These are phyloP conservation scores for Aculops lycopersici DNA, from an alignment of 1,140 invertebrate species.

Conservation along the genomic window DNA sequence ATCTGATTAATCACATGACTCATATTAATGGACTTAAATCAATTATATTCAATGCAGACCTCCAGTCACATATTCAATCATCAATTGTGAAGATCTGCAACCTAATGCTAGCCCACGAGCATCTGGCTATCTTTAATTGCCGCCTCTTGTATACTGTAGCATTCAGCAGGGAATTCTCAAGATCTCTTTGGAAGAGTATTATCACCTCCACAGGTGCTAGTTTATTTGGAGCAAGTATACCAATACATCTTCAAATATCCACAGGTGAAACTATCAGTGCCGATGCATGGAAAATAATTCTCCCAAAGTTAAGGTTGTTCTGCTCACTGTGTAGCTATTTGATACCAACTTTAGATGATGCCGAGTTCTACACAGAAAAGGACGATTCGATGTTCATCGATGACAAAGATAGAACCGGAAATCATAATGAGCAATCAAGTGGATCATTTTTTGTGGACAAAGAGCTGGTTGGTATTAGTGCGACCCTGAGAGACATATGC, in stretches of 20 bases:
- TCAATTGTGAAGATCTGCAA: neutral
- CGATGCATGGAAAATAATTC: slow-evolving; percentile 31
- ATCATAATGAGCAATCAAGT: no score
- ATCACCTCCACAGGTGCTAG: slow-evolving; percentile 20
- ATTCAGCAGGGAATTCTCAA: slow-evolving; percentile 45
- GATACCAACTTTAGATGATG: slow-evolving; percentile 51
- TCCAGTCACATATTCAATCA: no score
- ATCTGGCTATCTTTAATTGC: slow-evolving; percentile 11
- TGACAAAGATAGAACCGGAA: no score
- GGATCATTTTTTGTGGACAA: no score
- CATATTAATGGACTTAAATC: no score
- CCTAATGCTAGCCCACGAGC: neutral
- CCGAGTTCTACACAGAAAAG: slow-evolving; percentile 30
- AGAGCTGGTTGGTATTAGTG: slow-evolving; percentile 18
- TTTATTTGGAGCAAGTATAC: slow-evolving; percentile 24
- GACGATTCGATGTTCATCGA: no score
- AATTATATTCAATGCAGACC: no score
- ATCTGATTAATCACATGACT: no score
- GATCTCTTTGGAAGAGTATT: slow-evolving; percentile 33
- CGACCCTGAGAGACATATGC: slow-evolving; percentile 30
- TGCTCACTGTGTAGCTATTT: slow-evolving; percentile 47
- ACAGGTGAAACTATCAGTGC: slow-evolving; percentile 27
- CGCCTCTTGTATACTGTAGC: slow-evolving; percentile 54
- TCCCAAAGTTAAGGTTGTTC: slow-evolving; percentile 46
- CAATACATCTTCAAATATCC: slow-evolving; percentile 33